Conservation (phyloP, 2,888 invertebrate species). For the Lottia gigantea region DNA sequence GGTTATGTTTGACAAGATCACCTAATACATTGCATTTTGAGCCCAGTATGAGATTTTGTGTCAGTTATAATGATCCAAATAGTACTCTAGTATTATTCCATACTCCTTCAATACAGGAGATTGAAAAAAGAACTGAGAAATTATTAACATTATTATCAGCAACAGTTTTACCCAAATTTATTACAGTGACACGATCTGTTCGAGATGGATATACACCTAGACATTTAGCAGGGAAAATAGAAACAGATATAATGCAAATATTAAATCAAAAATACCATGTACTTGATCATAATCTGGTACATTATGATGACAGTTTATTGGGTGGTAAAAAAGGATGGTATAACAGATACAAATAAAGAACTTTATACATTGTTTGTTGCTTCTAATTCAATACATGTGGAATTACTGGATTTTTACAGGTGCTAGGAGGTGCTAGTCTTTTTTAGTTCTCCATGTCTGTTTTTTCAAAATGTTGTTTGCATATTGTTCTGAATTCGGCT, state of each 20-base stretch:
- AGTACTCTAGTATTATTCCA: conserved; percentile 40
- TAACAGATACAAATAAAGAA: conserved; percentile 17
- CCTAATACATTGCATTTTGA: conserved; percentile 35
- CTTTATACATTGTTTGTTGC: conserved; percentile 9
- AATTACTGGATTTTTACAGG: too few relatives aligned
- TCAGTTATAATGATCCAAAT: conserved; percentile 49
- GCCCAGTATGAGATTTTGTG: conserved; percentile 31
- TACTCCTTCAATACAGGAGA: conserved; percentile 37
- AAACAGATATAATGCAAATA: conserved; percentile 39
- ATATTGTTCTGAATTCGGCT: too few relatives aligned
- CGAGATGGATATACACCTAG: conserved; percentile 62
- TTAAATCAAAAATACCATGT: conserved; percentile 33
- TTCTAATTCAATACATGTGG: neutral
- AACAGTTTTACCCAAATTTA: conserved; percentile 35
- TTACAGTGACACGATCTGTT: conserved; percentile 58
- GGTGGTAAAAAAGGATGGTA: conserved; percentile 56
- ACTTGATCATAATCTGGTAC: conserved; percentile 29
- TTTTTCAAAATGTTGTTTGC: too few relatives aligned
- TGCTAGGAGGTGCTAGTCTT: too few relatives aligned
- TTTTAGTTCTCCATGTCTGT: too few relatives aligned
- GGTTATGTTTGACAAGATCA: conserved; percentile 48
- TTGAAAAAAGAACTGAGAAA: conserved; percentile 29
- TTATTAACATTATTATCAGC: conserved; percentile 38
- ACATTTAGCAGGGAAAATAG: conserved; percentile 44
- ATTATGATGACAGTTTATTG: conserved; percentile 52